These are phyloP conservation scores for Tapirus terrestris DNA, from an alignment of 2,113 vertebrate species.

Conservation along the genomic window DNA sequence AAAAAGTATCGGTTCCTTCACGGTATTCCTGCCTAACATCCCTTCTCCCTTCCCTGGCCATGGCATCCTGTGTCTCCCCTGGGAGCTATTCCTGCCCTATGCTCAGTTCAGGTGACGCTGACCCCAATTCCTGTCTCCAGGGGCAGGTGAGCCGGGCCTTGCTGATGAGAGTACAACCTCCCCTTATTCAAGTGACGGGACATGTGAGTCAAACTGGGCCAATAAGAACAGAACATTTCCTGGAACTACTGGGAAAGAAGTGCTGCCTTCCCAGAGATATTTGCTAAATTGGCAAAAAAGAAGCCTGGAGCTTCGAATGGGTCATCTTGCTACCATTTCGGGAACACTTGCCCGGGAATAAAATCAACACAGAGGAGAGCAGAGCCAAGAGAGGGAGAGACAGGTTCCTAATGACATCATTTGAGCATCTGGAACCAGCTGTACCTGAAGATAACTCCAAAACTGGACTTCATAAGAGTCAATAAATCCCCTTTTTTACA, in stretches of 20 bases:
- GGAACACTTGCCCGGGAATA: neutral
- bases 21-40: rapidly evolving
- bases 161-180: neutral
- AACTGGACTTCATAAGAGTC: neutral
- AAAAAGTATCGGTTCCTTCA: rapidly evolving
- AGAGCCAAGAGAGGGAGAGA: neutral
- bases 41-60: neutral
- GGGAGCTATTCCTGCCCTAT: neutral
- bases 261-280: neutral
- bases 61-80: rapidly evolving
- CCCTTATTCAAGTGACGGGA: neutral
- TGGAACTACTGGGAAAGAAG: neutral
- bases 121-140: neutral
- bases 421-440: neutral
- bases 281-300: neutral
- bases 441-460: neutral
- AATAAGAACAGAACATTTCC: neutral
- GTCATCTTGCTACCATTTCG: neutral
- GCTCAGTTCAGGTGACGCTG: too few relatives aligned
- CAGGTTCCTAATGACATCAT: neutral
- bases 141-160: too few relatives aligned
- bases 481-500: neutral
- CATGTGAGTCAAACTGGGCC: neutral
- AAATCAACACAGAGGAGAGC: neutral
- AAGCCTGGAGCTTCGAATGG: neutral